Percentiles rank a stretch among this genome's conserved stretches.
Evolutionary conservation across 2,113 vertebrate genomes (phyloP).

Genomic region (Zapornia atra): DNA sequence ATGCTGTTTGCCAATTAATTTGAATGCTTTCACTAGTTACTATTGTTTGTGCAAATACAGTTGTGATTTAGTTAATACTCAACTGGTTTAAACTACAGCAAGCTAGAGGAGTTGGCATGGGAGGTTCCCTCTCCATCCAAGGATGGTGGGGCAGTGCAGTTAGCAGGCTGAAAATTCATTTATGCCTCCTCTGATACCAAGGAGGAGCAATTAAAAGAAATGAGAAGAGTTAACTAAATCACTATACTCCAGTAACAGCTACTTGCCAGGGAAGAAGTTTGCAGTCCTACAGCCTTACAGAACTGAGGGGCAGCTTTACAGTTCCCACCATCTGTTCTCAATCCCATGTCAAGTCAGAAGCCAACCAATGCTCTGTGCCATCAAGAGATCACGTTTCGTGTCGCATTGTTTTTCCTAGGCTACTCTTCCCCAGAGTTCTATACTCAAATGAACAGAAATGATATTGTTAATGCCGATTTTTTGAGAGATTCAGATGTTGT

Average conservation of each 20-base stretch:
- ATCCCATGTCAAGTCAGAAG: neutral
- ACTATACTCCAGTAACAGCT: neutral
- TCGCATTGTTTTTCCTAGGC: neutral
- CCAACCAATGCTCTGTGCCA: neutral
- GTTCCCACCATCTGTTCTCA: neutral
- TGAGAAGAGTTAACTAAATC: neutral
- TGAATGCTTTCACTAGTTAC: neutral
- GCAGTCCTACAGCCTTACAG: neutral
- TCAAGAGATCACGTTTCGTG: neutral
- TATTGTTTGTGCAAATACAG: neutral
- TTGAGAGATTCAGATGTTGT: neutral
- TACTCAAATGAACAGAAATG: neutral
- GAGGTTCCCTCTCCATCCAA: neutral
- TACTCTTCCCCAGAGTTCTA: neutral
- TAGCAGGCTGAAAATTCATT: neutral
- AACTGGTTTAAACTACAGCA: neutral
- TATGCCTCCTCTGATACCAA: neutral
- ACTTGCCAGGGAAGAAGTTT: neutral
- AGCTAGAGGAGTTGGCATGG: neutral
- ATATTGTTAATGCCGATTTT: neutral
- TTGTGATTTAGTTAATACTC: neutral
- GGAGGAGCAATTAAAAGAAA: neutral
- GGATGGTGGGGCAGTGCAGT: neutral
- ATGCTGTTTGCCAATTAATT: neutral
- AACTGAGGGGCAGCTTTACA: neutral